A percentile compares a stretch with the other conserved stretches of the same genome.
These are phyloP conservation scores for Hedya salicella DNA, from an alignment of 2,888 invertebrate genomes.

Conservation along the genomic window DNA sequence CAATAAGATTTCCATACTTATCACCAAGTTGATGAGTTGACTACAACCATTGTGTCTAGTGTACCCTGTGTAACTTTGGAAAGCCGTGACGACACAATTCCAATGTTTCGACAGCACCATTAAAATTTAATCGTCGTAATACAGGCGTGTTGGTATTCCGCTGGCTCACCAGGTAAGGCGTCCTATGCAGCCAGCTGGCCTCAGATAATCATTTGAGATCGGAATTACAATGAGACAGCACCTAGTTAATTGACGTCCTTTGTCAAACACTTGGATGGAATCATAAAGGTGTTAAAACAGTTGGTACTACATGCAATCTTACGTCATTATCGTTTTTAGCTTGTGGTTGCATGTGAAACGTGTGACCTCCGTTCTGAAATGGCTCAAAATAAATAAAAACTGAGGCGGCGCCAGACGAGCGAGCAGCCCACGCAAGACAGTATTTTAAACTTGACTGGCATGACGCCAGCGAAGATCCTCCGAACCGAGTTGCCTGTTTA, in stretches of 20 bases:
- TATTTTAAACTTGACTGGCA: slow-evolving; percentile 72
- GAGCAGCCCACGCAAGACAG: slow-evolving; percentile 59
- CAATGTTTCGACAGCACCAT: slow-evolving; percentile 55
- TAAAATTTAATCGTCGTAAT: slow-evolving; percentile 67
- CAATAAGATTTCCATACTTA: no score
- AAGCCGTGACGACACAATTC: slow-evolving; percentile 56
- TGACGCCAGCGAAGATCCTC: slow-evolving; percentile 63
- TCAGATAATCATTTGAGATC: slow-evolving; percentile 37
- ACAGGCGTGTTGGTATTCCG: slow-evolving; percentile 63
- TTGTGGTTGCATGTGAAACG: slow-evolving; percentile 7
- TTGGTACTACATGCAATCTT: slow-evolving; percentile 17
- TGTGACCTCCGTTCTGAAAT: slow-evolving; percentile 41
- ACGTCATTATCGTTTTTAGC: slow-evolving; percentile 6
- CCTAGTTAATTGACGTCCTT: slow-evolving; percentile 5
- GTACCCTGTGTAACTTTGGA: slow-evolving; percentile 50
- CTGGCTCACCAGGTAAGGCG: slow-evolving; percentile 52
- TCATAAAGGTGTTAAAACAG: background rate
- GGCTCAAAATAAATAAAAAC: slow-evolving; percentile 45
- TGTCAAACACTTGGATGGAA: background rate
- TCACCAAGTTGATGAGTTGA: no score
- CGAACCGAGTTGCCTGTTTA: slow-evolving; percentile 52
- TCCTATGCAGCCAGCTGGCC: slow-evolving; percentile 24
- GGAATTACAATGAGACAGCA: slow-evolving; percentile 33
- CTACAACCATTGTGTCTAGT: no score
- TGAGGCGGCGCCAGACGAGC: slow-evolving; percentile 52